Base-by-base conservation (phyloP, 2,888 invertebrate species). In the Agapostemon virescens region DNA sequence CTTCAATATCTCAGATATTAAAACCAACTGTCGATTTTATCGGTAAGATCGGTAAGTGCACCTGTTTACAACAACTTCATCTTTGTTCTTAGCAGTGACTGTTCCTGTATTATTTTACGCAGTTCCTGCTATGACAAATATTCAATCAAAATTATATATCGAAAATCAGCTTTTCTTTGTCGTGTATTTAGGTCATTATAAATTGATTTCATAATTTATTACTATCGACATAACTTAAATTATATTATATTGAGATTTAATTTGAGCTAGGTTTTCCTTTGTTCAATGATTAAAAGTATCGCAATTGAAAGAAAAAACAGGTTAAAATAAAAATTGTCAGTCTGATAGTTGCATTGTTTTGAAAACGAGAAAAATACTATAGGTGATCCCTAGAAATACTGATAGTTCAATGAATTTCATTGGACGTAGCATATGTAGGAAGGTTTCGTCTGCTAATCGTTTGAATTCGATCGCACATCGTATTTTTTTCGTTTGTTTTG, bases 201-300 rank as follows among this genome's bases (percentile, higher is more conserved):
- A 52, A 52, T 23, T 52, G 23, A 58, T 58, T 30, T 58, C 9
- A 20, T 20, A 17, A 2, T 58, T 42, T 23, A 42, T 61, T 30
- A 17, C 9, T 5, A 61, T 26, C 11, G 36, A 64, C 45, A 69
- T 75, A 78, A 78, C 69, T 64, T 66, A 69, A 11, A 33, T 9
- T 13, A 23, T 17, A n/a, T 0, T 15, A 6, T 20, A 26, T 64
- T 26, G 4, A 13, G 11, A 9, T 42, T 20, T 4, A 6, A 9
- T 0, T 13, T 15, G 23, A 17, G 33, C 30, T 64, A 63, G 23
- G n/a, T 33, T 58, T 67, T 72, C 68, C 58, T 77, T 75, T 76
- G 73, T 79, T 84, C 45, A 61, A 52, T 38, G 17, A 15, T 63
- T 67, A 42, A 71, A 71, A 64, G 68, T 66, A 70, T 71, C 58